These are phyloP conservation scores for Macrotus californicus DNA, from an alignment of 2,113 vertebrate genomes.

Conservation along the genomic window DNA sequence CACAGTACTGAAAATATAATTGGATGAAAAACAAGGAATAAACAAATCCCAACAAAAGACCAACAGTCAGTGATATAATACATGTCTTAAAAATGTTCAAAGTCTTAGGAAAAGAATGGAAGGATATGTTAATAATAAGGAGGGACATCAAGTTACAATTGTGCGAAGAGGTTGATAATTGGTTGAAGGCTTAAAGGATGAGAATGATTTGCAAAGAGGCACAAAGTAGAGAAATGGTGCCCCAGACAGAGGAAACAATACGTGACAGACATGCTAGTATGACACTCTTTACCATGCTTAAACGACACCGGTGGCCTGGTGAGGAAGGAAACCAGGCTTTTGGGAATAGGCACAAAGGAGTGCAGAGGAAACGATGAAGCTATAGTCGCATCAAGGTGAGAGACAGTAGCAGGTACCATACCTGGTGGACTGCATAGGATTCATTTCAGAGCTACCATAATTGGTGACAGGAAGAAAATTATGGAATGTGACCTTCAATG, in stretches of 20 bases:
- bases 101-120: not conserved
- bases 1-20: not conserved
- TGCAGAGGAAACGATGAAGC: too few species aligned
- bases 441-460: not conserved
- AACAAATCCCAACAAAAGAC: not conserved
- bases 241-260: not conserved
- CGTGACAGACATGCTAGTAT: not conserved
- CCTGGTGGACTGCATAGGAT: not conserved
- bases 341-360: not conserved
- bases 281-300: not conserved
- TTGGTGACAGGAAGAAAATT: not conserved
- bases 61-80: not conserved
- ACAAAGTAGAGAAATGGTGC: not conserved
- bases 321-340: not conserved
- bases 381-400: not conserved
- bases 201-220: not conserved
- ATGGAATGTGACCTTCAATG: not conserved
- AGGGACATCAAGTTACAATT: not conserved
- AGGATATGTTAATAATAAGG: not conserved
- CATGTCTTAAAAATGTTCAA: not conserved
- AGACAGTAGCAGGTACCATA: not conserved
- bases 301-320: not conserved
- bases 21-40: not conserved
- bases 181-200: not conserved
- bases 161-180: not conserved